Conservation (phyloP, 1,140 invertebrate genomes). For the Calycopis cecrops region DNA sequence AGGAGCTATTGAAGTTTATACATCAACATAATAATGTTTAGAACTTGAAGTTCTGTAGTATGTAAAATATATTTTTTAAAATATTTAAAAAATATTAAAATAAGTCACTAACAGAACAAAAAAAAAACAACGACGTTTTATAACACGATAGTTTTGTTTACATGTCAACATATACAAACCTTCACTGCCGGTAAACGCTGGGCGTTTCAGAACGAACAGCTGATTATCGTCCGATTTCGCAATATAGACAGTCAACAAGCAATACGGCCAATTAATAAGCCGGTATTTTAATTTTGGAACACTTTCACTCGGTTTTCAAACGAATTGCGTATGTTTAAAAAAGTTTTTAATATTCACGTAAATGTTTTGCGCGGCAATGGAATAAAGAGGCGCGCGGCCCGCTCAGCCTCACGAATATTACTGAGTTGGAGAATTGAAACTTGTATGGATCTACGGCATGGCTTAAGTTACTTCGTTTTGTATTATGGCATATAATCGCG, state of each 20-base stretch:
- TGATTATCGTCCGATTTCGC: slow-evolving; percentile 28
- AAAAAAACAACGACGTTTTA: neutral
- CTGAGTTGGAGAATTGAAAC: slow-evolving; percentile 38
- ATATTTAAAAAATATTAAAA: slow-evolving; percentile 4
- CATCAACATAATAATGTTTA: too few species aligned
- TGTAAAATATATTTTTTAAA: slow-evolving; percentile 1
- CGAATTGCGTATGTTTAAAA: slow-evolving; percentile 27
- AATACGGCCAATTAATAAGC: slow-evolving; percentile 20
- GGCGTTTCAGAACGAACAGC: slow-evolving; percentile 44
- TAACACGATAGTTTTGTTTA: slow-evolving; percentile 17
- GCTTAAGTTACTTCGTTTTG: slow-evolving; percentile 8
- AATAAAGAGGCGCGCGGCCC: slow-evolving; percentile 52
- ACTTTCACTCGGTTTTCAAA: slow-evolving; percentile 34
- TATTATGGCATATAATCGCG: slow-evolving; percentile 11
- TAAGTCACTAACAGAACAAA: neutral
- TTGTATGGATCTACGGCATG: slow-evolving; percentile 17
- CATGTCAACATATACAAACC: slow-evolving; percentile 42
- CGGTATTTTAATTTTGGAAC: slow-evolving; percentile 26
- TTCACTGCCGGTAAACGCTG: slow-evolving; percentile 37
- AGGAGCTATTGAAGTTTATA: too few species aligned
- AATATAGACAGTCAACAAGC: slow-evolving; percentile 29
- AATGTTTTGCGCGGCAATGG: slow-evolving; percentile 46
- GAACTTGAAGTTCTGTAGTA: neutral
- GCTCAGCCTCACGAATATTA: slow-evolving; percentile 48
- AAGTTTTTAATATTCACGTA: slow-evolving; percentile 58